Percentiles rank a stretch among this genome's conserved stretches.
Evolutionary conservation across 2,888 invertebrate species (phyloP).

Genomic region (Acanthopleura granulata): DNA sequence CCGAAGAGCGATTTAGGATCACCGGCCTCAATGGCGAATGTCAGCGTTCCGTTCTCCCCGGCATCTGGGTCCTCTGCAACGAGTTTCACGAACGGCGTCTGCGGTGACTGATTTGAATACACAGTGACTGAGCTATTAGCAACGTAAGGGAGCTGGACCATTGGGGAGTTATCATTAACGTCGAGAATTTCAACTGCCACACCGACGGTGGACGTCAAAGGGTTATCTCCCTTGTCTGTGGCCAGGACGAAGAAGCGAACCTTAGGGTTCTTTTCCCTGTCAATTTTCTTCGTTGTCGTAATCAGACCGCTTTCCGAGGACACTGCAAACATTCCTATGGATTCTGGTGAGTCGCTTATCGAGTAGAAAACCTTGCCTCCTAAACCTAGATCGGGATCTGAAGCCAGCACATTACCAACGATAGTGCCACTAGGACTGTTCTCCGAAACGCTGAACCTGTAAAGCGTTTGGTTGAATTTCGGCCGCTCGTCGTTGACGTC

Average conservation of each 20-base stretch:
- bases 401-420: neutral
- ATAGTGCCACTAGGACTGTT: neutral
- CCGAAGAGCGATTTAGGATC: slow-evolving; percentile 67
- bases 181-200: slow-evolving; percentile 40
- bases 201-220: slow-evolving; percentile 27
- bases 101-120: slow-evolving; percentile 34
- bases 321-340: slow-evolving; percentile 36
- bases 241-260: slow-evolving; percentile 32
- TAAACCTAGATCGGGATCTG: slow-evolving; percentile 3
- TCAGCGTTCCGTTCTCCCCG: slow-evolving; percentile 48
- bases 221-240: slow-evolving; percentile 26
- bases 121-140: slow-evolving; percentile 43
- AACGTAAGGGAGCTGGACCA: slow-evolving; percentile 40
- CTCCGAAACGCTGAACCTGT: neutral
- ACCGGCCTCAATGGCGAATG: slow-evolving; percentile 51
- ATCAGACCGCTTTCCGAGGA: slow-evolving; percentile 44
- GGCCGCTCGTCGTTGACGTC: slow-evolving; percentile 16
- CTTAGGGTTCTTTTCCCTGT: slow-evolving; percentile 40
- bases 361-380: slow-evolving; percentile 6
- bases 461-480: neutral
- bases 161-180: slow-evolving; percentile 43
- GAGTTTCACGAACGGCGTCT: slow-evolving; percentile 38
- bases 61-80: slow-evolving; percentile 45
- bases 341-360: slow-evolving; percentile 27
- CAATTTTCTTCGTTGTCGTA: slow-evolving; percentile 39